A percentile compares a stretch with the other conserved stretches of the same genome.
Conservation (phyloP, 2,113 vertebrate species). For the Zingel zingel region DNA sequence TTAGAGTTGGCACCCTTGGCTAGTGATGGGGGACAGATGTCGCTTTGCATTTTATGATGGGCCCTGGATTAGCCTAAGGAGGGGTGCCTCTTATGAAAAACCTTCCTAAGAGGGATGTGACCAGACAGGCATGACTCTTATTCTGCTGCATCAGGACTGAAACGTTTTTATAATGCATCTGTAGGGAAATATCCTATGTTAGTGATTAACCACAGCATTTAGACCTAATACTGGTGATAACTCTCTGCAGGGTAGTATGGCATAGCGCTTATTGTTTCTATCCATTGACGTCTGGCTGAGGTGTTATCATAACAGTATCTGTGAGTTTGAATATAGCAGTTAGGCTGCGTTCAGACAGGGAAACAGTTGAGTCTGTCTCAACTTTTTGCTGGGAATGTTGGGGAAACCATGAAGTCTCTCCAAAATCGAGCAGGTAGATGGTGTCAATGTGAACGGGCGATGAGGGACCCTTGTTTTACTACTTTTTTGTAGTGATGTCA, state of each 20-base stretch:
- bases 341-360: not conserved
- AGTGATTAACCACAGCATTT: not conserved
- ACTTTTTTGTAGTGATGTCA: not conserved
- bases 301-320: not conserved
- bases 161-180: slow-evolving; percentile 16
- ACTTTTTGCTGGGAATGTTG: slow-evolving; percentile 48
- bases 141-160: slow-evolving; percentile 42
- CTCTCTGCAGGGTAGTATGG: not conserved
- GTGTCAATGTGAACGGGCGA: not conserved
- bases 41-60: slow-evolving; percentile 67
- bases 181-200: not conserved
- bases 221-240: not conserved
- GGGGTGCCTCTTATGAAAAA: slow-evolving; percentile 50
- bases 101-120: slow-evolving; percentile 62
- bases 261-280: slow-evolving; percentile 9
- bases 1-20: slow-evolving; percentile 61
- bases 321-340: slow-evolving; percentile 10
- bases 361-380: too few relatives aligned
- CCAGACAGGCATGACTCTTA: slow-evolving; percentile 66
- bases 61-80: slow-evolving; percentile 46
- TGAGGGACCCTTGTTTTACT: not conserved
- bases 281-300: slow-evolving; percentile 13
- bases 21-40: slow-evolving; percentile 62
- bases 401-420: slow-evolving; percentile 36
- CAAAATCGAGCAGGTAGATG: slow-evolving; percentile 8